These are phyloP conservation scores for Catocala nupta DNA, from an alignment of 2,888 invertebrate genomes.

Conservation along the genomic window DNA sequence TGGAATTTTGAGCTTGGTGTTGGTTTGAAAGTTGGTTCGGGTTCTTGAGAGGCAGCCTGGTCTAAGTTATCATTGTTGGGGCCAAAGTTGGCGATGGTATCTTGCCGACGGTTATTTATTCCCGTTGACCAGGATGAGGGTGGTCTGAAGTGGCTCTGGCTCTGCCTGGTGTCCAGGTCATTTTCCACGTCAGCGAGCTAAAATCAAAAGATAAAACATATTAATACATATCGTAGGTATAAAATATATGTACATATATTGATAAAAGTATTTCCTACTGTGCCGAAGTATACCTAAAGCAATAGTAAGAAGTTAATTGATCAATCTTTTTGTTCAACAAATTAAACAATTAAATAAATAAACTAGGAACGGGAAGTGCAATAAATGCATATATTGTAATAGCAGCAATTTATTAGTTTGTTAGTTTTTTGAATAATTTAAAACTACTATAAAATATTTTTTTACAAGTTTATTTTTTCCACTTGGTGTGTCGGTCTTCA, in stretches of 20 bases:
- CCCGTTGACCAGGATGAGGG: conserved; percentile 87
- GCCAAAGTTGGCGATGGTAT: conserved; percentile 23
- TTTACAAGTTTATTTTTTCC: no score
- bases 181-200: conserved; percentile 79
- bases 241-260: no score
- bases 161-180: conserved; percentile 76
- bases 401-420: background rate
- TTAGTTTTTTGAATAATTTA: no score
- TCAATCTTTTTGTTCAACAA: background rate
- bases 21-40: conserved; percentile 63
- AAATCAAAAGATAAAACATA: conserved; percentile 40
- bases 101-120: conserved; percentile 33
- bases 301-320: no score
- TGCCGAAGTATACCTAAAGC: no score
- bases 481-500: no score
- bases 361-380: conserved; percentile 5
- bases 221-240: background rate
- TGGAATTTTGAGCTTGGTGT: conserved; percentile 41
- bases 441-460: no score
- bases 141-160: conserved; percentile 71
- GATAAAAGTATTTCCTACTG: no score
- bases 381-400: background rate
- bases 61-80: conserved; percentile 49
- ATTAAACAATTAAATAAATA: conserved; percentile 13
- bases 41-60: conserved; percentile 66